Base-by-base conservation (phyloP, 2,797 vertebrate species). In the Semotilus atromaculatus region DNA sequence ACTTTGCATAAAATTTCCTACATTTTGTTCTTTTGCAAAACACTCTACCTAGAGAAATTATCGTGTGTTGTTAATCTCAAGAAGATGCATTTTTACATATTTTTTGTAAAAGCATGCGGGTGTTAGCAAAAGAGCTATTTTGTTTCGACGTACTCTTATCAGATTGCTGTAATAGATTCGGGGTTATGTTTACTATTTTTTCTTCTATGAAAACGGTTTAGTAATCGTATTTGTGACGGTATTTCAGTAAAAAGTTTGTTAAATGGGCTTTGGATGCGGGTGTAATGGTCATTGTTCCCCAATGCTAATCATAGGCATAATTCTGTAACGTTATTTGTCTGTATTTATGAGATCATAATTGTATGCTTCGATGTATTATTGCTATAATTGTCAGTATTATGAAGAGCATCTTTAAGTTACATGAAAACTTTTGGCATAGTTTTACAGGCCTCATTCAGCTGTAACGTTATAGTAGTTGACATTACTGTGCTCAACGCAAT, bases 51-150 rank as follows among this genome's bases (percentile, higher is more conserved):
- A 3, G 53, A 23, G n/a, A 48, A 34, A 36, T 4, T 0, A 19
- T 64, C 10, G 38, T 21, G 21, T 51, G 76, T 62, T 72, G 23
- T 62, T 26, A 21, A 62, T 79, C 38, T 71, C 2, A 14, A 36
- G 8, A 60, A 83, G 16, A 68, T n/a, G 21, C 14, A 0, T 34
- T 79, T 60, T 36, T 71, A 51, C 53, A 29, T 48, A 38, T 48
- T 19, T 9, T 16, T 60, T 5, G 36, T 48, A 26, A 68, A 77
- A 62, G 78, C 84, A 84, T 82, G 89, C 73, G 72, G 71, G 26
- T 73, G 81, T 84, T 88, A 84, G 88, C 86, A 87, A 83, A 74
- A 90, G 85, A n/a, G 84, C 85, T 91, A 90, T 92, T 93, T 91
- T 90, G 82, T 86, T 90, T 81, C 74, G 86, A 81, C 55, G 48